Base-by-base conservation (phyloP, 2,113 vertebrate species). In the Corydoras maculifer region DNA sequence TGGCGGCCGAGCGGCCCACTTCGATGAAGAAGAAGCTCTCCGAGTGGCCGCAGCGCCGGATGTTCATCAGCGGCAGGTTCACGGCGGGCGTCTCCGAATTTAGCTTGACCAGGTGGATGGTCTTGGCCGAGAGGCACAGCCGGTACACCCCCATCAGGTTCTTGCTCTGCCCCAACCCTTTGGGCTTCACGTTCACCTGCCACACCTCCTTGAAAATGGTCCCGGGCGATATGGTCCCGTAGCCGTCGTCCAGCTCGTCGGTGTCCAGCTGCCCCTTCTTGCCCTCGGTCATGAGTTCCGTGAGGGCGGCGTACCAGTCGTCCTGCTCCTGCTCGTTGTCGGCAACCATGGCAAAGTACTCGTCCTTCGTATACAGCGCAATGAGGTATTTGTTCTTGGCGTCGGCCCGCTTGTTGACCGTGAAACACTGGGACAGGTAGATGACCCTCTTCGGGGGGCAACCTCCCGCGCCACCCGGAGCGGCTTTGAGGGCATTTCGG, bases 21-120 rank as follows among this genome's bases (percentile, higher is more conserved):
- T 99, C 97, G 5, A 99, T 95, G 85, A 99, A 99, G 82, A 99
- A 99, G 79, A 97, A 99, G 80, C 90, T 96, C 81, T 99, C 97
- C 0, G 97, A 99, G 88, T 99, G 97, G 31, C 96, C 97, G 48
- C 97, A 99, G 74, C 97, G 91, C 43, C 97, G 86, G 65, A 99
- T 96, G 83, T 94, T 98, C 94, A 97, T 98, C 65, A 99, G 91
- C 85, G 97, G 97, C 77, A 99, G 83, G 55, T 88, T 94, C 75
- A 97, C 96, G 14, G 94, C 91, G 30, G 96, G 91, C 32, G 88
- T 88, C 68, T 96, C 93, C 18, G 92, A 95, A 83, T 98, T 97
- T 77, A 97, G 90, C 66, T 95, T 97, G 64, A 98, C 94, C 62
- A 99, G 94, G 73, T 93, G 93, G 81, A 99, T 92, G 67, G 92